Conservation (phyloP, 2,113 vertebrate genomes). For the Phrynocephalus versicolor region DNA sequence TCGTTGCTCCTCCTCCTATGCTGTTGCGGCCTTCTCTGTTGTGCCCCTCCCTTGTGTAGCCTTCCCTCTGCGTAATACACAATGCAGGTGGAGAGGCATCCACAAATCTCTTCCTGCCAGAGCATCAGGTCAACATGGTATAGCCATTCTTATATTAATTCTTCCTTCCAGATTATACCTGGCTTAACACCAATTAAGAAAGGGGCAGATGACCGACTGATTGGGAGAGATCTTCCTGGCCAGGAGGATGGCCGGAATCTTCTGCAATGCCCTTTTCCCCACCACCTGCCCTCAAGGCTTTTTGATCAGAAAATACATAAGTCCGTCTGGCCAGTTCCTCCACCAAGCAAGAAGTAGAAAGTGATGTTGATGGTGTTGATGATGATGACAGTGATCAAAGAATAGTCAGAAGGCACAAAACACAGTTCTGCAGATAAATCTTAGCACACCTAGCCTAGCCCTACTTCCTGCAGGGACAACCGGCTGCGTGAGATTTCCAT, state of each 20-base stretch:
- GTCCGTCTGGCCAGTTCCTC: not conserved
- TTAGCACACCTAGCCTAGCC: not conserved
- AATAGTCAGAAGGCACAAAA: not conserved
- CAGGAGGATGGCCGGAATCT: not conserved
- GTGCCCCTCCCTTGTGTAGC: not conserved
- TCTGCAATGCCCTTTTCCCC: not conserved
- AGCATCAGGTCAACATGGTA: not conserved
- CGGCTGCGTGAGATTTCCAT: not conserved
- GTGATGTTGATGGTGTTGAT: too few species aligned
- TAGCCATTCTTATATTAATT: slow-evolving; percentile 1
- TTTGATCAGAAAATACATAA: not conserved
- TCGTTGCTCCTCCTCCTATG: not conserved
- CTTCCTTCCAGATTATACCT: not conserved
- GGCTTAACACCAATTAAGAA: not conserved
- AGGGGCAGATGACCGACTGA: not conserved
- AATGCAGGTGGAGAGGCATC: not conserved
- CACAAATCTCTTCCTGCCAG: not conserved
- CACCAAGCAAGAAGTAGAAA: not conserved
- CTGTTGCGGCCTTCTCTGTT: not conserved
- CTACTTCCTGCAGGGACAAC: not conserved
- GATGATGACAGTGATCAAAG: not conserved
- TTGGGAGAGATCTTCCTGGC: not conserved
- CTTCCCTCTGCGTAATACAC: not conserved
- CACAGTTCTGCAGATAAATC: not conserved
- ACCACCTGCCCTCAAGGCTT: not conserved